Evolutionary conservation across 2,113 vertebrate genomes (phyloP).

Genomic region (Ploceus nigricollis): DNA sequence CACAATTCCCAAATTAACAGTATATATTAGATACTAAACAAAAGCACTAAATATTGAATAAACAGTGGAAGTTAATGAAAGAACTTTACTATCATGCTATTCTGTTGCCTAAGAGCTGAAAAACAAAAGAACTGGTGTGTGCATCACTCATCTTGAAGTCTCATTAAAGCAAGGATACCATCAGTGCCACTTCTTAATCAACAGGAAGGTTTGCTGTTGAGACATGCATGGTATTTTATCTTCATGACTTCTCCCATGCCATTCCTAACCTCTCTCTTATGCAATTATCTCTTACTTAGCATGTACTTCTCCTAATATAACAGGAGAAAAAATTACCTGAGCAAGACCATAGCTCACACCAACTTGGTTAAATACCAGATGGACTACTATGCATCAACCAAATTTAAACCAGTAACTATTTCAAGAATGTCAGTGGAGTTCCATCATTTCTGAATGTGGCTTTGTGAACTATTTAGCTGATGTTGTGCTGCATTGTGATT

Average conservation of each 20-base stretch:
- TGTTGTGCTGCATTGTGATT: neutral
- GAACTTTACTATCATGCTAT: neutral
- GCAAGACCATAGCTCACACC: neutral
- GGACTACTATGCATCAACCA: neutral
- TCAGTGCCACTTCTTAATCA: conserved; percentile 1
- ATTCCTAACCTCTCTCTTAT: neutral
- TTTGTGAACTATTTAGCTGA: neutral
- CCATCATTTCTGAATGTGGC: neutral
- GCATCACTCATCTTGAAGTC: conserved; percentile 40
- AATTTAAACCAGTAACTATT: neutral
- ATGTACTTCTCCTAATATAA: neutral
- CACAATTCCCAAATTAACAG: neutral
- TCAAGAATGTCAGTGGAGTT: neutral
- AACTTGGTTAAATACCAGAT: neutral
- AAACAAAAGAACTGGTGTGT: conserved; percentile 6
- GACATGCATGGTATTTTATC: conserved; percentile 10
- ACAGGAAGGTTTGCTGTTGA: conserved; percentile 18
- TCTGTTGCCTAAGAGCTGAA: neutral
- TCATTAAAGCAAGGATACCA: conserved; percentile 41
- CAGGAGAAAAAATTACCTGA: neutral
- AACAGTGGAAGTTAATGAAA: neutral
- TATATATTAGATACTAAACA: neutral
- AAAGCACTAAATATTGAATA: neutral
- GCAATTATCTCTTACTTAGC: neutral
- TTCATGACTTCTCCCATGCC: neutral